phyloP scores from a whole-genome alignment of 2,888 invertebrate genomes.

The Eurois occulta region DNA sequence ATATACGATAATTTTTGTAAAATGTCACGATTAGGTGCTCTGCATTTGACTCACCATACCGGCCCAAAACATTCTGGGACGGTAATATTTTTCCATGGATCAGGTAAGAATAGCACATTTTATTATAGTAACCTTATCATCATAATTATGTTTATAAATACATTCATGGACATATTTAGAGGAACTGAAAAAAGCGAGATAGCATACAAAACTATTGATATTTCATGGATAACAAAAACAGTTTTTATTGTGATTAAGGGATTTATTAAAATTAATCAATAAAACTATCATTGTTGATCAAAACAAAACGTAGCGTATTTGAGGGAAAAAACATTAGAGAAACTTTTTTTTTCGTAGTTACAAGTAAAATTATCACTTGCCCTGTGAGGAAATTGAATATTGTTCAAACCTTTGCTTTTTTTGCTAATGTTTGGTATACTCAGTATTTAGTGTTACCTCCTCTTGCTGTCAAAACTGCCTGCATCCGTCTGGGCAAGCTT shows the following conservation, averaged over 20 bases:
- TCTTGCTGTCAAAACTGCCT: not conserved
- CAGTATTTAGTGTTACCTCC: not conserved
- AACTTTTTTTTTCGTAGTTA: too few relatives aligned
- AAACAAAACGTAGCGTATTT: not conserved
- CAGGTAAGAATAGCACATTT: constrained; percentile 85
- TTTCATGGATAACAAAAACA: not conserved
- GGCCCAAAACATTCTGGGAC: constrained; percentile 90
- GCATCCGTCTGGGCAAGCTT: not conserved
- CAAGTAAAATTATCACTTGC: too few relatives aligned
- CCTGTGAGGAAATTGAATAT: too few relatives aligned
- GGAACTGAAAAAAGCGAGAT: not conserved
- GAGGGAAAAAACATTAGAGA: too few relatives aligned
- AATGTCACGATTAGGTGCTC: constrained; percentile 78
- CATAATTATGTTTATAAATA: not conserved
- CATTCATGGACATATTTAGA: not conserved
- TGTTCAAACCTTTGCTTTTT: not conserved
- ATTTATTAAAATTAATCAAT: not conserved
- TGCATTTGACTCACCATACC: constrained; percentile 85
- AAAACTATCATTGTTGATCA: not conserved
- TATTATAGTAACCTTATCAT: not conserved
- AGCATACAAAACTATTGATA: not conserved
- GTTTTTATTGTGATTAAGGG: not conserved
- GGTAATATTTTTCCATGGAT: constrained; percentile 93
- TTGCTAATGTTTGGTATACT: not conserved
- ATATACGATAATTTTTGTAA: not conserved